phyloP scores from a whole-genome alignment of 1,140 invertebrate genomes.

The Whitmania pigra region DNA sequence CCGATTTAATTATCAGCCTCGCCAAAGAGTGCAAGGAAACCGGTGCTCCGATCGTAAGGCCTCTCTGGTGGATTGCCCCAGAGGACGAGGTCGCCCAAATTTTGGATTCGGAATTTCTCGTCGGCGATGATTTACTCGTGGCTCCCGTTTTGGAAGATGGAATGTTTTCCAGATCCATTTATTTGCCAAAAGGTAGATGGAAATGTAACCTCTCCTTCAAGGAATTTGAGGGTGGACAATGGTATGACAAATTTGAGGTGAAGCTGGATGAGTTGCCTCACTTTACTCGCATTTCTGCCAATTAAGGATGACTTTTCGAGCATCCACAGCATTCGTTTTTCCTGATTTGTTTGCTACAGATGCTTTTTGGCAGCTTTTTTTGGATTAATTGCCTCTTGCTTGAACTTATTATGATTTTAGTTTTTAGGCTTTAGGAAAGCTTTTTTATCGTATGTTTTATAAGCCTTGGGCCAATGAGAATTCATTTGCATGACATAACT shows the following conservation, averaged over 20 bases:
- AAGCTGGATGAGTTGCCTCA: slow-evolving; percentile 22
- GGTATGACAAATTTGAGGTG: slow-evolving; percentile 18
- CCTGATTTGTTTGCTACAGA: no score
- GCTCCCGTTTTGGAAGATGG: slow-evolving; percentile 57
- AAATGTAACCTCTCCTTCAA: slow-evolving; percentile 4
- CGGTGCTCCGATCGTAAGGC: slow-evolving; percentile 51
- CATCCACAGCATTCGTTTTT: no score
- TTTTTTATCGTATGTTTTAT: no score
- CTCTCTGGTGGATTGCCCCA: slow-evolving; percentile 80
- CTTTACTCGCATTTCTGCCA: slow-evolving; percentile 14
- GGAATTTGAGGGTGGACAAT: slow-evolving; percentile 11
- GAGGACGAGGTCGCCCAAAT: slow-evolving; percentile 62
- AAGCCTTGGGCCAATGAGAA: no score
- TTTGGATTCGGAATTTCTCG: slow-evolving; percentile 67
- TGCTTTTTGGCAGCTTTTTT: no score
- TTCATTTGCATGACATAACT: no score
- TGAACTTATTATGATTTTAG: no score
- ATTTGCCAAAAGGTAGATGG: slow-evolving; percentile 23
- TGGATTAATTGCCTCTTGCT: no score
- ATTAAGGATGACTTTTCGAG: no score
- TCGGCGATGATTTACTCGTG: slow-evolving; percentile 70
- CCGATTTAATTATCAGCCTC: slow-evolving; percentile 21
- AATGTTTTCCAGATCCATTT: slow-evolving; percentile 11
- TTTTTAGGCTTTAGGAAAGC: no score
- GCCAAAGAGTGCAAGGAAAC: slow-evolving; percentile 21